Evolutionary conservation across 2,797 vertebrate species (phyloP).

Genomic region (Neomorphus geoffroyi): DNA sequence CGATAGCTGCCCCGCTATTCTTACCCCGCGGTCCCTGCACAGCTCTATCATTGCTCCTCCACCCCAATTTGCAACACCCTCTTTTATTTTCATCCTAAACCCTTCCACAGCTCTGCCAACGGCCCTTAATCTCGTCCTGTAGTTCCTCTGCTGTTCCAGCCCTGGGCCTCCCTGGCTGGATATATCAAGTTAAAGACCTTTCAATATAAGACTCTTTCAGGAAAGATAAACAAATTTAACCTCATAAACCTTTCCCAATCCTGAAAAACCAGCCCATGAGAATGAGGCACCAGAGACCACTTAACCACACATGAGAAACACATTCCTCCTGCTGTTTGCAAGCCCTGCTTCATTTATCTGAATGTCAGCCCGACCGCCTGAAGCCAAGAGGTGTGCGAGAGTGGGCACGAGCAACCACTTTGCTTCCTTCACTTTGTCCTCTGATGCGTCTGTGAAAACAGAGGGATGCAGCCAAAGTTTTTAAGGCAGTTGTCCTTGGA

Average conservation of each 20-base stretch:
- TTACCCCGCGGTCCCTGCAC: not conserved
- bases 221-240: conserved; percentile 54
- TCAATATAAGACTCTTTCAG: conserved; percentile 34
- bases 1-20: not conserved
- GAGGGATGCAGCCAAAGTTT: not conserved
- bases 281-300: conserved; percentile 54
- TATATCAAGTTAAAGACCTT: conserved; percentile 33
- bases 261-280: conserved; percentile 30
- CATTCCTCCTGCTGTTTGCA: conserved; percentile 55
- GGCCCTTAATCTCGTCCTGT: not conserved
- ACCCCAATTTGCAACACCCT: not conserved
- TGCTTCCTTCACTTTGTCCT: not conserved
- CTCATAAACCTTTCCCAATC: conserved; percentile 56
- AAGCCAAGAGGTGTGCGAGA: conserved; percentile 25
- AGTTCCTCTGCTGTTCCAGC: conserved; percentile 12
- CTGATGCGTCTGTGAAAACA: not conserved
- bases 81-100: conserved; percentile 12
- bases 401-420: not conserved
- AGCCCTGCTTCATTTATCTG: conserved; percentile 45
- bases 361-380: not conserved
- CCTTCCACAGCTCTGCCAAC: not conserved
- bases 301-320: conserved; percentile 45
- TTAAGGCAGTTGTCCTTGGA: not conserved
- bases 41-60: not conserved
- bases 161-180: conserved; percentile 5